phyloP scores from a whole-genome alignment of 2,113 vertebrate genomes.

The Sceloporus undulatus region DNA sequence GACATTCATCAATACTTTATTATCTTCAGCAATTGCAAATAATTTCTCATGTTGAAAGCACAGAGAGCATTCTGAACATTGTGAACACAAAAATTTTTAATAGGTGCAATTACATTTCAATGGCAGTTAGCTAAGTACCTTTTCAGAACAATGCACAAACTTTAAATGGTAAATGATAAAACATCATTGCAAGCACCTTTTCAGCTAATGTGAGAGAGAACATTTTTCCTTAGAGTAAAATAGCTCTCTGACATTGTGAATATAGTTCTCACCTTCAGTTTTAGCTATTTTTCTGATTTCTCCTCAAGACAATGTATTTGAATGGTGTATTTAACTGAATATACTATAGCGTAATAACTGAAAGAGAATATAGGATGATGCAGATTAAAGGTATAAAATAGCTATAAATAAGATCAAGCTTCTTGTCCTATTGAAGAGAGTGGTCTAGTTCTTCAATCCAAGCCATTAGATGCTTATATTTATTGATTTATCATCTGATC shows the following conservation, averaged over 20 bases:
- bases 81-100: background rate
- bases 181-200: slow-evolving; percentile 1
- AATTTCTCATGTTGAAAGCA: rapidly evolving
- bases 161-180: background rate
- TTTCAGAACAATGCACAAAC: background rate
- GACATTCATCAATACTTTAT: background rate
- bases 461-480: background rate
- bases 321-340: slow-evolving; percentile 5
- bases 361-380: background rate
- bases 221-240: background rate
- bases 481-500: background rate
- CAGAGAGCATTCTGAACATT: rapidly evolving
- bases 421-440: background rate
- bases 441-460: background rate
- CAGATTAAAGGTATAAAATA: background rate
- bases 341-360: background rate
- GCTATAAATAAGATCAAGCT: background rate
- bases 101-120: background rate
- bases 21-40: rapidly evolving
- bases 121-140: background rate
- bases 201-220: background rate
- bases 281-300: background rate
- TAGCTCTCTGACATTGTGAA: background rate
- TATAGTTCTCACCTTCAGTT: background rate
- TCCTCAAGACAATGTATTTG: background rate